phyloP scores from a whole-genome alignment of 37 sponge, comb jelly and placozoan species.

The Geodia barretti region DNA sequence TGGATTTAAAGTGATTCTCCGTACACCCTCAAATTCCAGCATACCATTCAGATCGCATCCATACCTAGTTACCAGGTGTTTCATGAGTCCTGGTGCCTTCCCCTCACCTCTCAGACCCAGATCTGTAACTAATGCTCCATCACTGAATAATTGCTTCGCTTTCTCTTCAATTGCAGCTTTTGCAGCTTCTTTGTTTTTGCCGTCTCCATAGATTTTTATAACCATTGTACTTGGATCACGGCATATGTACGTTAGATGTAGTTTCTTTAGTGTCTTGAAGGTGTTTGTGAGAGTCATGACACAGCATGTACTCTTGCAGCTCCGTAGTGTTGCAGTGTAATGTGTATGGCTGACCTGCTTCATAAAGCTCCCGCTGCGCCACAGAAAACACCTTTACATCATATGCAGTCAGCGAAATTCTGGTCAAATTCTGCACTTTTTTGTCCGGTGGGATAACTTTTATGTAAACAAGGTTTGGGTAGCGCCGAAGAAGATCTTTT shows the following conservation, averaged over 20 bases:
- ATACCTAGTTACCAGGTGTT: constrained; percentile 48
- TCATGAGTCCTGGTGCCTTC: constrained; percentile 66
- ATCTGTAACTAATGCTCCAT: not conserved
- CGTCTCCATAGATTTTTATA: constrained; percentile 57
- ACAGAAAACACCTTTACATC: constrained; percentile 32
- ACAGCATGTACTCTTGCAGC: constrained; percentile 20
- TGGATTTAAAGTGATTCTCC: constrained; percentile 19
- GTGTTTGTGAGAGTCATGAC: constrained; percentile 1
- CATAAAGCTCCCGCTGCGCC: constrained; percentile 20
- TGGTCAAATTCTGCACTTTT: not conserved
- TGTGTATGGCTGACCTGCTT: constrained; percentile 22
- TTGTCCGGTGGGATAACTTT: not conserved
- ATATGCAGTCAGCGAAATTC: constrained; percentile 25
- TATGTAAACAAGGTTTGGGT: not conserved
- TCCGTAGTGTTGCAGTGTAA: constrained; percentile 5
- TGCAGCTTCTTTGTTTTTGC: constrained; percentile 16
- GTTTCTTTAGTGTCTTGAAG: constrained; percentile 4
- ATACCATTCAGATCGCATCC: constrained; percentile 30
- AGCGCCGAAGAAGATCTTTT: not conserved
- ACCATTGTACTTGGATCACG: not conserved
- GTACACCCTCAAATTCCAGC: constrained; percentile 20
- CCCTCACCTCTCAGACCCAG: constrained; percentile 23
- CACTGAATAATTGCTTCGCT: not conserved
- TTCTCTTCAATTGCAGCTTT: constrained; percentile 9
- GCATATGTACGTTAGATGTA: constrained; percentile 22